phyloP scores from a whole-genome alignment of 2,797 vertebrate genomes.

The Avahi laniger region DNA sequence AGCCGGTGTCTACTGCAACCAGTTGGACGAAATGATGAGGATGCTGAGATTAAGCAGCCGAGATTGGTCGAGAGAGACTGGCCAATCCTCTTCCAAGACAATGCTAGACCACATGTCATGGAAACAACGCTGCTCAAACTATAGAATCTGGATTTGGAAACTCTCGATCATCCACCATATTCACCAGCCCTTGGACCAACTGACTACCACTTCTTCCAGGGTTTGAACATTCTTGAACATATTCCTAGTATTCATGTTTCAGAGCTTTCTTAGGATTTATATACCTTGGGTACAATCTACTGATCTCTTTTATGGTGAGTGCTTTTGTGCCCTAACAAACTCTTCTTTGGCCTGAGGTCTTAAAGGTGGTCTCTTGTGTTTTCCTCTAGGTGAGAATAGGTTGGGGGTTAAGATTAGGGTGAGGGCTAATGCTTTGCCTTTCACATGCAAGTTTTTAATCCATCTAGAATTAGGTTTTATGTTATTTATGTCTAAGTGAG shows the following conservation, averaged over 20 bases:
- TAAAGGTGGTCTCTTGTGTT: background rate
- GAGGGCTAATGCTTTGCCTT: background rate
- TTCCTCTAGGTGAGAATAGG: background rate
- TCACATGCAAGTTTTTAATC: background rate
- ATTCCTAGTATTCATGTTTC: background rate
- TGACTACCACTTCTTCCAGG: too few relatives aligned
- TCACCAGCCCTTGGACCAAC: too few relatives aligned
- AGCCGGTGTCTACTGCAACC: too few relatives aligned
- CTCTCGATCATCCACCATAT: too few relatives aligned
- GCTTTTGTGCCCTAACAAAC: background rate
- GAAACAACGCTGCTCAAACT: too few relatives aligned
- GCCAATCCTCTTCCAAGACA: too few relatives aligned
- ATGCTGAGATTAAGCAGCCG: too few relatives aligned
- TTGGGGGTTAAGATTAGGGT: background rate
- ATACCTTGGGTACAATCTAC: background rate
- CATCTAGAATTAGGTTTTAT: background rate
- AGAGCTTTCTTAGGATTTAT: background rate
- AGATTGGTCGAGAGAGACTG: too few relatives aligned
- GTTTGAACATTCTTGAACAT: background rate
- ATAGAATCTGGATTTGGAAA: too few relatives aligned
- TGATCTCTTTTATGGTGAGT: background rate
- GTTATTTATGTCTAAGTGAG: background rate
- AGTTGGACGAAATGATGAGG: too few relatives aligned
- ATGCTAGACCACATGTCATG: too few relatives aligned
- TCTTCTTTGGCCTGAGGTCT: background rate